Conservation (phyloP, 1,140 invertebrate genomes). For the Drosophila mayri region DNA sequence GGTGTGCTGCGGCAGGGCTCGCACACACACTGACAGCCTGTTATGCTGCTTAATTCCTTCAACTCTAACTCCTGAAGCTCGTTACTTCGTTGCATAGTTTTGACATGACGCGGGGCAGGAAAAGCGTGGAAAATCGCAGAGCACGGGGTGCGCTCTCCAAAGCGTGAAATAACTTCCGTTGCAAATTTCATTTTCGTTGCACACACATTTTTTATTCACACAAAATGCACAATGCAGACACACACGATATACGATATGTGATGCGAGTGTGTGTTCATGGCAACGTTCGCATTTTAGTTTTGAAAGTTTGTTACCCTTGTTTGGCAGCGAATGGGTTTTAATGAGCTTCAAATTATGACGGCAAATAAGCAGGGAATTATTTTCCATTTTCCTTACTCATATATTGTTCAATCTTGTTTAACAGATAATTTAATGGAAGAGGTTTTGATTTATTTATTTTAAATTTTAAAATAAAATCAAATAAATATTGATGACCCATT, state of each 20-base stretch:
- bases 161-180: slow-evolving; percentile 83
- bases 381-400: neutral
- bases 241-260: slow-evolving; percentile 39
- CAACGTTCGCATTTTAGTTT: slow-evolving; percentile 44
- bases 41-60: slow-evolving; percentile 74
- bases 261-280: slow-evolving; percentile 17
- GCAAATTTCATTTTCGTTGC: slow-evolving; percentile 81
- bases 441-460: neutral
- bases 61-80: slow-evolving; percentile 32
- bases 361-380: slow-evolving; percentile 34
- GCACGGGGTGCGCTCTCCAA: slow-evolving; percentile 40
- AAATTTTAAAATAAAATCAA: neutral
- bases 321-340: slow-evolving; percentile 63
- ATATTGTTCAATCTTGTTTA: slow-evolving; percentile 17
- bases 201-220: slow-evolving; percentile 73
- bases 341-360: slow-evolving; percentile 74
- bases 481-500: too few relatives aligned
- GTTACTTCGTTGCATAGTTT: slow-evolving; percentile 80
- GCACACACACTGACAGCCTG: slow-evolving; percentile 60
- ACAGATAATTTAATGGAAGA: neutral
- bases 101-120: slow-evolving; percentile 45
- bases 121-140: slow-evolving; percentile 30
- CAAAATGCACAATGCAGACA: slow-evolving; percentile 76
- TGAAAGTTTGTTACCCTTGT: slow-evolving; percentile 40
- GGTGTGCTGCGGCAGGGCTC: neutral